phyloP scores from a whole-genome alignment of 2,113 vertebrate species.

The Notothenia rossii region DNA sequence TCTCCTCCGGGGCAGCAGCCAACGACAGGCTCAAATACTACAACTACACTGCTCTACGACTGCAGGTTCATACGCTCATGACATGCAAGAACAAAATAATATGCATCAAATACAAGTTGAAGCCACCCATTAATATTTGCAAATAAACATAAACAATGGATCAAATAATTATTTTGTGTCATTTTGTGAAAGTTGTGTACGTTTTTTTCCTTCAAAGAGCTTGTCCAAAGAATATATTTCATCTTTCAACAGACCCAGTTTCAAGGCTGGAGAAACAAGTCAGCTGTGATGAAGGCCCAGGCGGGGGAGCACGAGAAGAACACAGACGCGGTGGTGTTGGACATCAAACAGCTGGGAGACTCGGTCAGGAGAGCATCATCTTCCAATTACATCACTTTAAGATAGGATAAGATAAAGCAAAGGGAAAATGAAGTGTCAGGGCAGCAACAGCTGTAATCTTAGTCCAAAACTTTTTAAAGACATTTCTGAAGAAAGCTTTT shows the following conservation, averaged over 20 bases:
- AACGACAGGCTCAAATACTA: constrained; percentile 90
- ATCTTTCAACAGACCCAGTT: constrained; percentile 83
- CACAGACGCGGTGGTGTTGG: constrained; percentile 77
- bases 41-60: constrained; percentile 88
- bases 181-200: not conserved
- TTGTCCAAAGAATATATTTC: not conserved
- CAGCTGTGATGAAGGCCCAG: constrained; percentile 80
- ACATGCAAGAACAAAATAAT: too few relatives aligned
- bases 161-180: not conserved
- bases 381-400: not conserved
- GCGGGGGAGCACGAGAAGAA: constrained; percentile 82
- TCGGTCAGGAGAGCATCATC: constrained; percentile 80
- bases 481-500: not conserved
- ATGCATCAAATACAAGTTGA: not conserved
- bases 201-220: not conserved
- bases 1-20: constrained; percentile 93
- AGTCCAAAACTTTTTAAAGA: too few relatives aligned
- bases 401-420: not conserved
- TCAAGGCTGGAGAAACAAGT: constrained; percentile 87
- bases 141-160: not conserved
- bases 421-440: not conserved
- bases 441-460: too few relatives aligned
- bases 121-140: not conserved
- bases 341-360: constrained; percentile 81
- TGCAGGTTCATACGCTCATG: constrained; percentile 78